Conservation (phyloP, 2,113 vertebrate species). For the Polypterus bichir region DNA sequence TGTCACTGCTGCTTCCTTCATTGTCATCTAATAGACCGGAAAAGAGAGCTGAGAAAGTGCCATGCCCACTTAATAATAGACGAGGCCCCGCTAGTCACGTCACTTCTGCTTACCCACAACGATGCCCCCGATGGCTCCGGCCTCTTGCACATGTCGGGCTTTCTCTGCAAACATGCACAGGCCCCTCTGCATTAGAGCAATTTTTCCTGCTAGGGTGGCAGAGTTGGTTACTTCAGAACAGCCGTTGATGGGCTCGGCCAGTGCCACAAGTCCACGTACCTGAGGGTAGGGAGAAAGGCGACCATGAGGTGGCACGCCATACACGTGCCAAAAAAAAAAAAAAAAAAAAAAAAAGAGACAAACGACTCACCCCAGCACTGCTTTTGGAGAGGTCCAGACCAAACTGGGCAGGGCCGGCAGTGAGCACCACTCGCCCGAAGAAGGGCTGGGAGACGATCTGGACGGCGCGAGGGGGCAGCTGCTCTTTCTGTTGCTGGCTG, state of each 20-base stretch:
- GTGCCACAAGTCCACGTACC: constrained; percentile 81
- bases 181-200: constrained; percentile 85
- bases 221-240: constrained; percentile 79
- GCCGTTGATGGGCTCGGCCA: constrained; percentile 86
- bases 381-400: constrained; percentile 87
- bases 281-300: constrained; percentile 26
- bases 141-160: constrained; percentile 84
- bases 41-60: background rate
- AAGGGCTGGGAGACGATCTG: constrained; percentile 92
- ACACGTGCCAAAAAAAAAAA: background rate
- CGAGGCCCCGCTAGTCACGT: background rate
- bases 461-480: constrained; percentile 87
- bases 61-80: background rate
- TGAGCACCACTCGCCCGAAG: constrained; percentile 88
- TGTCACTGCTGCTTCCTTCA: constrained; percentile 95
- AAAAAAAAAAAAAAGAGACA: background rate
- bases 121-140: constrained; percentile 88
- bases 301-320: background rate
- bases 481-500: constrained; percentile 95
- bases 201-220: constrained; percentile 74
- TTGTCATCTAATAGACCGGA: constrained; percentile 72
- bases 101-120: constrained; percentile 71
- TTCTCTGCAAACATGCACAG: constrained; percentile 99
- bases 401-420: constrained; percentile 91
- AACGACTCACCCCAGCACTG: constrained; percentile 63